A percentile compares a stretch with the other conserved stretches of the same genome.
Evolutionary conservation across 2,113 vertebrate species (phyloP).

Genomic region (Otocyon megalotis): DNA sequence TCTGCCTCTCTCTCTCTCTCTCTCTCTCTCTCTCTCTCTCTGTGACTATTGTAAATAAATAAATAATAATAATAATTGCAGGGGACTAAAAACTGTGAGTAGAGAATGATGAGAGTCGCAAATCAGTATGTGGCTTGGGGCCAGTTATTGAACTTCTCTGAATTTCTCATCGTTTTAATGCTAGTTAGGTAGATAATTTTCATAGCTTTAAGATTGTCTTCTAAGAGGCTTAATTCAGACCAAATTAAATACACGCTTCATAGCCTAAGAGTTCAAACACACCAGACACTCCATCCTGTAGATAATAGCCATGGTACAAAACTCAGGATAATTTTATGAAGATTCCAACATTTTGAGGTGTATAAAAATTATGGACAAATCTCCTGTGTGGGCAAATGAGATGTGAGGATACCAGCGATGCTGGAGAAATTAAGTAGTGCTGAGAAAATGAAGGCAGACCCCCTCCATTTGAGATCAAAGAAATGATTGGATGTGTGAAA

Average conservation of each 20-base stretch:
- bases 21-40: no score
- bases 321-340: conserved; percentile 4
- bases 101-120: neutral
- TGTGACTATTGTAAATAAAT: no score
- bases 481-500: neutral
- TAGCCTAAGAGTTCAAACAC: conserved; percentile 7
- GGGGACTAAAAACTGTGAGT: neutral
- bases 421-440: neutral
- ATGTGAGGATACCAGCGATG: neutral
- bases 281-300: neutral
- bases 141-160: neutral
- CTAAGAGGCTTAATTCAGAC: neutral
- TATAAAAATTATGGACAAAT: neutral
- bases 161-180: neutral
- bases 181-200: neutral
- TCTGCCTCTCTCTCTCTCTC: no score
- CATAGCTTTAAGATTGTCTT: neutral
- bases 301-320: neutral
- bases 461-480: neutral
- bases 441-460: neutral
- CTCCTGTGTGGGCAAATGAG: neutral
- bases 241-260: neutral
- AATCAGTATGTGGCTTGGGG: neutral
- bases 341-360: conserved; percentile 35
- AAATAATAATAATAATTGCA: conserved; percentile 12